These are phyloP conservation scores for Candidula unifasciata DNA, from an alignment of 2,888 invertebrate species.

Conservation along the genomic window DNA sequence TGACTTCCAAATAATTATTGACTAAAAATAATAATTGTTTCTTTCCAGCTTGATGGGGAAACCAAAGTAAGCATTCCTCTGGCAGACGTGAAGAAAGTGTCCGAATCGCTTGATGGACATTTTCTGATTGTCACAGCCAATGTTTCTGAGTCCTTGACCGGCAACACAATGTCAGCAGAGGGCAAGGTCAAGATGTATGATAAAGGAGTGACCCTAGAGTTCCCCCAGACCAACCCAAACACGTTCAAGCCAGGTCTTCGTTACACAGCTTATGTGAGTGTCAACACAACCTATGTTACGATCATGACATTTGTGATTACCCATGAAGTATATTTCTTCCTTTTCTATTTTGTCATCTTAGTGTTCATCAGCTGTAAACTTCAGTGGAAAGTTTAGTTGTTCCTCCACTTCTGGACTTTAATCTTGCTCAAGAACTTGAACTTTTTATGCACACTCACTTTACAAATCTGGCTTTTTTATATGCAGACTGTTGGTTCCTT, in stretches of 20 bases:
- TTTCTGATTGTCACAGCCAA: slow-evolving; percentile 38
- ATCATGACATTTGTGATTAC: too few relatives aligned
- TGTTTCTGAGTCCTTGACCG: slow-evolving; percentile 25
- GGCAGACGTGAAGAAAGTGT: slow-evolving; percentile 34
- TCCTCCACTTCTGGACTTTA: too few relatives aligned
- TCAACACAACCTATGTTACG: background rate
- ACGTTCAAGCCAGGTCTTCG: slow-evolving; percentile 88
- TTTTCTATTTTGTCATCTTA: too few relatives aligned
- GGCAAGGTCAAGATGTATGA: slow-evolving; percentile 85
- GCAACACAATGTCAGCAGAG: slow-evolving; percentile 85
- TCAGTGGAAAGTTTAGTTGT: too few relatives aligned
- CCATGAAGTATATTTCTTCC: too few relatives aligned
- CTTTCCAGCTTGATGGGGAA: slow-evolving; percentile 52
- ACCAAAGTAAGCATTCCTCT: slow-evolving; percentile 47
- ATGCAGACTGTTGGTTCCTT: too few relatives aligned
- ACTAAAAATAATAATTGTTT: too few relatives aligned
- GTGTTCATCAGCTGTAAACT: too few relatives aligned
- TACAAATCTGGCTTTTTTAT: too few relatives aligned
- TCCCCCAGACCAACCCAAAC: slow-evolving; percentile 86
- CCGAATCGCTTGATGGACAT: background rate
- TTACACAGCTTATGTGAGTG: slow-evolving; percentile 39
- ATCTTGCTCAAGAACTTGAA: too few relatives aligned
- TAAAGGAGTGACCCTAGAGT: slow-evolving; percentile 85
- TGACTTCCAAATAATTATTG: too few relatives aligned
- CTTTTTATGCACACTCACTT: too few relatives aligned